A percentile compares a stretch with the other conserved stretches of the same genome.
phyloP scores from a whole-genome alignment of 2,888 invertebrate genomes.

The Trissoscelio sp. region DNA sequence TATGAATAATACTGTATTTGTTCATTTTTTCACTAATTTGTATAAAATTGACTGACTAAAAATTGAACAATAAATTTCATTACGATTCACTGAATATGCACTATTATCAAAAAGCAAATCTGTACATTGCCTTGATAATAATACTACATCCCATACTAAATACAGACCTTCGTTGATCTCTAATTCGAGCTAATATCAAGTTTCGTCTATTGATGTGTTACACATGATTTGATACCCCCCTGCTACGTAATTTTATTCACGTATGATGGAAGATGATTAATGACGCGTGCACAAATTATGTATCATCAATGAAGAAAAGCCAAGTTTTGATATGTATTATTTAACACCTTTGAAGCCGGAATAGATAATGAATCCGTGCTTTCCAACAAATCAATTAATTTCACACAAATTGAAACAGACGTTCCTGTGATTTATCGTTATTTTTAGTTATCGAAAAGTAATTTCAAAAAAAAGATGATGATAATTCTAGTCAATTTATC shows the following conservation, averaged over 20 bases:
- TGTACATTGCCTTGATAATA: slow-evolving; percentile 17
- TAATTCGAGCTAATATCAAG: slow-evolving; percentile 39
- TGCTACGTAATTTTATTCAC: slow-evolving; percentile 34
- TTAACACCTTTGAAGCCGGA: slow-evolving; percentile 8
- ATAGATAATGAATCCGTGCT: slow-evolving; percentile 2
- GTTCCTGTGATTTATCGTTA: background rate
- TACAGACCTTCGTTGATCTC: slow-evolving; percentile 28
- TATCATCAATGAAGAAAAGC: slow-evolving; percentile 7
- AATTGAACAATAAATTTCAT: too few relatives aligned
- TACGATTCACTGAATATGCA: background rate
- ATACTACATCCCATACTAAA: slow-evolving; percentile 26
- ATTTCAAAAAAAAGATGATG: background rate
- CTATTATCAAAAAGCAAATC: slow-evolving; percentile 8
- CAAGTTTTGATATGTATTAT: slow-evolving; percentile 23
- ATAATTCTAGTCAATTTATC: background rate
- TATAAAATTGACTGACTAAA: too few relatives aligned
- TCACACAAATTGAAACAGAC: background rate
- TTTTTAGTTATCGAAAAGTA: background rate
- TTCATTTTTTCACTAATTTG: too few relatives aligned
- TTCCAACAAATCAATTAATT: slow-evolving; percentile 5
- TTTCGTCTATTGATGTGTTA: slow-evolving; percentile 35
- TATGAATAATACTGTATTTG: too few relatives aligned
- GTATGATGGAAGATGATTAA: slow-evolving; percentile 40
- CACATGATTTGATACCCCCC: slow-evolving; percentile 50
- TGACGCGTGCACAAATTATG: slow-evolving; percentile 22